These are phyloP conservation scores for Dissostichus mawsoni DNA, from an alignment of 2,113 vertebrate genomes.

Conservation along the genomic window DNA sequence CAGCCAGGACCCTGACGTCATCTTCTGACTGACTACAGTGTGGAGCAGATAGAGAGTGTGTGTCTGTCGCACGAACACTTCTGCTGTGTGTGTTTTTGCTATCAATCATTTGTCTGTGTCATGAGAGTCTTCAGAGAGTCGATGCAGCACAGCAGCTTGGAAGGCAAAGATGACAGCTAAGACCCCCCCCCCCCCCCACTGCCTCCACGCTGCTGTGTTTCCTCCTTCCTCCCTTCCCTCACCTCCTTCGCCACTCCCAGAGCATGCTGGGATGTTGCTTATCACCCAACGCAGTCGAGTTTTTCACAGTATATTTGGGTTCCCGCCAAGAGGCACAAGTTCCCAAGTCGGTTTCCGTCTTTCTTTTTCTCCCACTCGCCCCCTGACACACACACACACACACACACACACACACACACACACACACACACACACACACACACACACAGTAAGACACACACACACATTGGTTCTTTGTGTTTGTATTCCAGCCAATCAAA, in stretches of 20 bases:
- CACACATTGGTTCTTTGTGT: constrained; percentile 55
- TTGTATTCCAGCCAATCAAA: constrained; percentile 75
- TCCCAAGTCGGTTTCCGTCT: constrained; percentile 53
- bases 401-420: constrained; percentile 1
- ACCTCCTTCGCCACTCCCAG: constrained; percentile 39
- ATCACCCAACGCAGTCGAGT: constrained; percentile 75
- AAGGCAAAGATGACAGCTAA: constrained; percentile 55
- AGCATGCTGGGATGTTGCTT: constrained; percentile 77
- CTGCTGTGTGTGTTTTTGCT: constrained; percentile 1
- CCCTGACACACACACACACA: neutral
- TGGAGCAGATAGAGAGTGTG: neutral
- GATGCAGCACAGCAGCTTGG: constrained; percentile 37
- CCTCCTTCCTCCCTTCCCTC: constrained; percentile 40
- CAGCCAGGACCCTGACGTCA: constrained; percentile 65
- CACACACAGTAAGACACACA: constrained; percentile 13
- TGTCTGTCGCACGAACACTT: neutral
- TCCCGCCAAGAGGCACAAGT: constrained; percentile 63
- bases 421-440: constrained; percentile 1
- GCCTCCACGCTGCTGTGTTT: constrained; percentile 30
- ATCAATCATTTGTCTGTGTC: constrained; percentile 10
- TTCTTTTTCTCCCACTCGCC: constrained; percentile 22
- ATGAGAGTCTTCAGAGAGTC: constrained; percentile 28
- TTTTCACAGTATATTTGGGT: constrained; percentile 53
- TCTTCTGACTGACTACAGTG: constrained; percentile 47
- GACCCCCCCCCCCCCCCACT: neutral